phyloP scores from a whole-genome alignment of 2,797 vertebrate genomes.

The Rachycentron canadum region DNA sequence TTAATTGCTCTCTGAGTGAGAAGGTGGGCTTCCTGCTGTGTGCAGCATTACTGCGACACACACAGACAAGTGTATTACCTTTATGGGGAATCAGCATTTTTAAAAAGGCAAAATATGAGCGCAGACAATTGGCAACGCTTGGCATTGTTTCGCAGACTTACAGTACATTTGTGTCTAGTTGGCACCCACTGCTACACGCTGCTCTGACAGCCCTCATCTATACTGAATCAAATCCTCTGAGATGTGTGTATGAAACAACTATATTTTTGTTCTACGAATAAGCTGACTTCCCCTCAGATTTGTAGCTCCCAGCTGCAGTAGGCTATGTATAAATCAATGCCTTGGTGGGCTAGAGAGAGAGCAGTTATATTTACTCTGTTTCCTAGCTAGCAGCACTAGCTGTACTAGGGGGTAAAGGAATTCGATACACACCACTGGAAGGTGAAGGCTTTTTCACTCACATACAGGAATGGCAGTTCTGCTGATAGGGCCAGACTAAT shows the following conservation, averaged over 20 bases:
- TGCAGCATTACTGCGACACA: conserved; percentile 44
- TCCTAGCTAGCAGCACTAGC: conserved; percentile 82
- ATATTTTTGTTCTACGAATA: conserved; percentile 83
- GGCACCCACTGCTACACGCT: conserved; percentile 51
- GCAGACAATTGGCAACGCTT: conserved; percentile 35
- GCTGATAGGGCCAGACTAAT: conserved; percentile 74
- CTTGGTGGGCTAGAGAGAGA: conserved; percentile 79
- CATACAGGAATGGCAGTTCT: conserved; percentile 66
- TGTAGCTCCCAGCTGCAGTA: conserved; percentile 81
- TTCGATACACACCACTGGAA: conserved; percentile 81
- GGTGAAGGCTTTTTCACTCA: conserved; percentile 68
- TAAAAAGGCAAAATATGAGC: conserved; percentile 44
- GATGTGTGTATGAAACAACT: conserved; percentile 77
- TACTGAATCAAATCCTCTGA: conserved; percentile 77
- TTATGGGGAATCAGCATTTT: conserved; percentile 54
- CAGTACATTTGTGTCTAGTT: conserved; percentile 57
- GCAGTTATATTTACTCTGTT: conserved; percentile 83
- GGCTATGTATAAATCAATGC: conserved; percentile 85
- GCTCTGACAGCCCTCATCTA: conserved; percentile 75
- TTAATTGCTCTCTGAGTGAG: conserved; percentile 63
- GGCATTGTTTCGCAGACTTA: conserved; percentile 58
- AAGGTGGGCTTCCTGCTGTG: conserved; percentile 60
- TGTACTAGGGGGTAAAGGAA: conserved; percentile 79
- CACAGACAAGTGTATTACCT: conserved; percentile 22
- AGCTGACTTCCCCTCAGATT: conserved; percentile 81